phyloP scores from a whole-genome alignment of 2,113 vertebrate genomes.

The Microcebus griseorufus region DNA sequence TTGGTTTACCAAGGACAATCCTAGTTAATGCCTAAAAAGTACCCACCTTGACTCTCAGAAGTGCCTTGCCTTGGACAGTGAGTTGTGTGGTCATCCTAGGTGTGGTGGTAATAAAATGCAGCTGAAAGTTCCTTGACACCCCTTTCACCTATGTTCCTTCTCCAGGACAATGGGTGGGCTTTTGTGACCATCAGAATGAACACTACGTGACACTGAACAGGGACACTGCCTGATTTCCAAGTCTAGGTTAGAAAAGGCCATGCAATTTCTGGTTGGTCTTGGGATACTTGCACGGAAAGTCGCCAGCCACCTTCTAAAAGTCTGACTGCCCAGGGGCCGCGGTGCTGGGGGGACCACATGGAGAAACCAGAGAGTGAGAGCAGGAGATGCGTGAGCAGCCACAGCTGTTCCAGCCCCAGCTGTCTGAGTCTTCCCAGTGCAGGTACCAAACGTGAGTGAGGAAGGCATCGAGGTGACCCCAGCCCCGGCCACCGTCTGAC shows the following conservation, averaged over 20 bases:
- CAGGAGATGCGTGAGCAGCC: not conserved
- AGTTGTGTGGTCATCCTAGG: not conserved
- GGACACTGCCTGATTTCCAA: not conserved
- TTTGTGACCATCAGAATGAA: not conserved
- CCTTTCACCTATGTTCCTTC: not conserved
- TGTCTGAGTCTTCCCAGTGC: not conserved
- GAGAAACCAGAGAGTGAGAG: not conserved
- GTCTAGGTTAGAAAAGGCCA: not conserved
- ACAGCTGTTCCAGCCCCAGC: not conserved
- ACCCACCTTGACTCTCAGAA: not conserved
- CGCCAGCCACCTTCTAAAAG: not conserved
- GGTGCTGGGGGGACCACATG: not conserved
- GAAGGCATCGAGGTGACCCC: not conserved
- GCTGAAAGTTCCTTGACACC: not conserved
- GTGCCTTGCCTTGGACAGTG: not conserved
- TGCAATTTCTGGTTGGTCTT: not conserved
- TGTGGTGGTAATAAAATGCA: not conserved
- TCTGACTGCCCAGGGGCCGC: not conserved
- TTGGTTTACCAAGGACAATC: not conserved
- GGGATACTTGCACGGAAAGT: not conserved
- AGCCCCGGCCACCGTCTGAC: not conserved
- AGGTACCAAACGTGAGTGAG: not conserved
- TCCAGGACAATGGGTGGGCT: not conserved
- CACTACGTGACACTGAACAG: not conserved
- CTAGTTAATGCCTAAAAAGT: not conserved